phyloP scores from a whole-genome alignment of 2,888 invertebrate genomes.

The Ennomos erosarius region DNA sequence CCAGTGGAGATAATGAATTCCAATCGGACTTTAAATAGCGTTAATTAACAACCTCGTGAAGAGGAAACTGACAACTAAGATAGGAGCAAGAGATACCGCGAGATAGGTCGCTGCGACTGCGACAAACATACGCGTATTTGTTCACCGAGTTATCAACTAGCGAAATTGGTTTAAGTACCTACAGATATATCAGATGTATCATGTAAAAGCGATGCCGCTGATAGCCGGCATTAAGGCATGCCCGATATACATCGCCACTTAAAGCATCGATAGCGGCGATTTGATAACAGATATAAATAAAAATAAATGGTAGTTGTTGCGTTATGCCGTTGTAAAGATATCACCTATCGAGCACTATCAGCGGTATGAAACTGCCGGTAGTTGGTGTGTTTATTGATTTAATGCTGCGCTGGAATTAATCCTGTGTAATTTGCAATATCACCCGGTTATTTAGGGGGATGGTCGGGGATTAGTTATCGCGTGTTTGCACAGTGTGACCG shows the following conservation, averaged over 20 bases:
- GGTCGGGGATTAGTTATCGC: constrained; percentile 25
- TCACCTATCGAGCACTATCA: constrained; percentile 40
- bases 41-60: constrained; percentile 25
- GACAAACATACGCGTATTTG: constrained; percentile 29
- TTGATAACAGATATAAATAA: constrained; percentile 76
- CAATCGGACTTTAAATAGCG: constrained; percentile 14
- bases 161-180: constrained; percentile 54
- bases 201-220: constrained; percentile 67
- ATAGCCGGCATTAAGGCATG: constrained; percentile 64
- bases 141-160: constrained; percentile 44
- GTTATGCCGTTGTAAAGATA: constrained; percentile 73
- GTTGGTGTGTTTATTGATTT: constrained; percentile 52
- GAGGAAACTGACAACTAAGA: constrained; percentile 25
- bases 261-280: constrained; percentile 63
- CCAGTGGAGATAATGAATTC: constrained; percentile 21
- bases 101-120: not conserved
- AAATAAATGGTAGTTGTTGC: constrained; percentile 73
- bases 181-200: constrained; percentile 60
- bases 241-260: constrained; percentile 78
- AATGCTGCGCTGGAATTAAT: constrained; percentile 47
- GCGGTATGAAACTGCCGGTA: constrained; percentile 56
- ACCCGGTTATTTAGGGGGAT: constrained; percentile 32
- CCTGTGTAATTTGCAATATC: constrained; percentile 54
- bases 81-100: not conserved
- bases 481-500: constrained; percentile 11